These are phyloP conservation scores for Hybognathus amarus DNA, from an alignment of 2,797 vertebrate genomes.

Conservation along the genomic window DNA sequence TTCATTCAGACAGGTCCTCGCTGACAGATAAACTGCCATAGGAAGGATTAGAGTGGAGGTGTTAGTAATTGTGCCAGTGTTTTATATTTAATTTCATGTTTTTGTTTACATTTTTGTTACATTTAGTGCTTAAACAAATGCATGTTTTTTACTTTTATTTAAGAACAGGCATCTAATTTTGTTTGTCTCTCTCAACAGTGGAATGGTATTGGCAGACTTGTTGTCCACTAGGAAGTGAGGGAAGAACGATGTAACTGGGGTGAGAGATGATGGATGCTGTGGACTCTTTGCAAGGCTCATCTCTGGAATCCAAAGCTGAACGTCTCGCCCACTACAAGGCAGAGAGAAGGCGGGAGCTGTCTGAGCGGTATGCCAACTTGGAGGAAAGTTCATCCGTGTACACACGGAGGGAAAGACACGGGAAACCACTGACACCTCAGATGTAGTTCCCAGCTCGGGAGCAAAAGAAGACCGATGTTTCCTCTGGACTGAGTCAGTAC, in stretches of 20 bases:
- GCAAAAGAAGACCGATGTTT: constrained; percentile 61
- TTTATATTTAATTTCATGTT: constrained; percentile 8
- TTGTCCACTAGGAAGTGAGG: constrained; percentile 19
- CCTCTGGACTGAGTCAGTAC: constrained; percentile 57
- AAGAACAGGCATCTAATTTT: constrained; percentile 22
- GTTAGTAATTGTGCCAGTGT: constrained; percentile 6
- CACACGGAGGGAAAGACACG: constrained; percentile 68
- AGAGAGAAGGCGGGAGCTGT: constrained; percentile 80
- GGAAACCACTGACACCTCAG: constrained; percentile 65
- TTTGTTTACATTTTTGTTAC: neutral
- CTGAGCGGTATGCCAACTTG: constrained; percentile 77
- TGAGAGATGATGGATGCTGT: constrained; percentile 71
- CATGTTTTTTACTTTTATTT: constrained; percentile 14
- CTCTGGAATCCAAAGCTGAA: constrained; percentile 80
- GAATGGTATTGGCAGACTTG: constrained; percentile 30
- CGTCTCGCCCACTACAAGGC: constrained; percentile 85
- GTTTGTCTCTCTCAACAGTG: constrained; percentile 44
- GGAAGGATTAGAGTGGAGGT: constrained; percentile 12
- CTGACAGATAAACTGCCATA: constrained; percentile 11
- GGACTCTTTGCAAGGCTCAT: constrained; percentile 75
- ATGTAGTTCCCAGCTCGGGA: constrained; percentile 50
- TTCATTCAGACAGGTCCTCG: constrained; percentile 5
- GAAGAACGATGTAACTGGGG: neutral
- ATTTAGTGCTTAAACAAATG: constrained; percentile 6
- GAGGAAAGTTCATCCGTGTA: constrained; percentile 77